Evolutionary conservation across 2,113 vertebrate genomes (phyloP).

Genomic region (Ranitomeya imitator): DNA sequence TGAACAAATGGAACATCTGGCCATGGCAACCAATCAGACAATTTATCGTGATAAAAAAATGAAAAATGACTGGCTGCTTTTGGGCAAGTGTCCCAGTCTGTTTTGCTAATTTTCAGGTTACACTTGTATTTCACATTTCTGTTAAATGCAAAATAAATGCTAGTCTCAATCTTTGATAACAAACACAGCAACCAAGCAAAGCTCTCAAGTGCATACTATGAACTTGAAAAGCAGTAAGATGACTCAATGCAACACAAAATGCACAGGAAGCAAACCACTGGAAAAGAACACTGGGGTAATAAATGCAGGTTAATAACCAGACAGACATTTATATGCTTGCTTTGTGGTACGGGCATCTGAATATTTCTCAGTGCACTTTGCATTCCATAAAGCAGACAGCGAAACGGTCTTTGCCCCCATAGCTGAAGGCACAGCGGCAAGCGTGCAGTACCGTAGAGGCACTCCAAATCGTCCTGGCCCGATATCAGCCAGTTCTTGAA

Average conservation of each 20-base stretch:
- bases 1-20: neutral
- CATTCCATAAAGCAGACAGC: slow-evolving; percentile 71
- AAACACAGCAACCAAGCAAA: slow-evolving; percentile 56
- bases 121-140: neutral
- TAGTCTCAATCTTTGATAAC: neutral
- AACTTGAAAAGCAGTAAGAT: slow-evolving; percentile 21
- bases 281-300: slow-evolving; percentile 11
- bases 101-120: neutral
- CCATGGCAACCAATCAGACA: neutral
- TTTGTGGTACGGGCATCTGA: slow-evolving; percentile 10
- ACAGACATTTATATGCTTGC: slow-evolving; percentile 38
- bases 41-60: neutral
- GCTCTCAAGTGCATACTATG: slow-evolving; percentile 42
- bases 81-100: neutral
- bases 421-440: slow-evolving; percentile 70
- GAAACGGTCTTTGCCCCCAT: slow-evolving; percentile 63
- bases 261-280: slow-evolving; percentile 47
- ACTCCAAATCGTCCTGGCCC: slow-evolving; percentile 94
- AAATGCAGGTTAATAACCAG: slow-evolving; percentile 43
- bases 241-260: slow-evolving; percentile 49
- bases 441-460: slow-evolving; percentile 89
- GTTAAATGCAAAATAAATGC: neutral
- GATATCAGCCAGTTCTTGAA: slow-evolving; percentile 98
- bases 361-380: slow-evolving; percentile 41
- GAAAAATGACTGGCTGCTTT: neutral